A percentile compares a stretch with the other conserved stretches of the same genome.
Conservation (phyloP, 53 echinoderm and acorn worm genomes). For the Apostichopus leukothele region DNA sequence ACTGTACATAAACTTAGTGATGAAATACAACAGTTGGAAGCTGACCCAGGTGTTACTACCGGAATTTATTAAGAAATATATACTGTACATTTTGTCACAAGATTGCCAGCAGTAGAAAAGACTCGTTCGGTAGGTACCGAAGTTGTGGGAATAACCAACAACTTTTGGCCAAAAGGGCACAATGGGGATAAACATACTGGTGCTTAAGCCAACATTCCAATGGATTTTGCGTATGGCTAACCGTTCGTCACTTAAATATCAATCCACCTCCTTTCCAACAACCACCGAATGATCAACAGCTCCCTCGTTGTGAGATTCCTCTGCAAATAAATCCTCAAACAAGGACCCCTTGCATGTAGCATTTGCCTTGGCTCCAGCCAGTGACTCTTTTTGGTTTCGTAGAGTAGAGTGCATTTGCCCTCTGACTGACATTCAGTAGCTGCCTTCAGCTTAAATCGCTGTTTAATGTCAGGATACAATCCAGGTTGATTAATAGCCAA, state of each 20-base stretch:
- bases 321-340: constrained; percentile 10
- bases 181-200: constrained; percentile 26
- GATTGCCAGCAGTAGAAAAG: neutral
- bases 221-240: constrained; percentile 19
- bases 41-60: neutral
- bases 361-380: constrained; percentile 7
- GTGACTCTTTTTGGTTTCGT: neutral
- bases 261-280: constrained; percentile 21
- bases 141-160: constrained; percentile 17
- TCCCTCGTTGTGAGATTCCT: neutral
- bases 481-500: constrained; percentile 4
- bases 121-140: neutral
- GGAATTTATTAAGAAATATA: neutral
- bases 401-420: neutral
- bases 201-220: constrained; percentile 9
- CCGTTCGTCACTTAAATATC: constrained; percentile 6
- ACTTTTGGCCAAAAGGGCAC: constrained; percentile 33
- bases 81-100: neutral
- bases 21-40: neutral
- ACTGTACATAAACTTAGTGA: neutral
- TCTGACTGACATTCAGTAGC: neutral
- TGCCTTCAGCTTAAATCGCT: constrained; percentile 11
- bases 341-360: constrained; percentile 3
- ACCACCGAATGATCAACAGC: constrained; percentile 17
- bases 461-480: neutral